phyloP scores from a whole-genome alignment of 2,797 vertebrate species.

The Hydrolagus colliei region DNA sequence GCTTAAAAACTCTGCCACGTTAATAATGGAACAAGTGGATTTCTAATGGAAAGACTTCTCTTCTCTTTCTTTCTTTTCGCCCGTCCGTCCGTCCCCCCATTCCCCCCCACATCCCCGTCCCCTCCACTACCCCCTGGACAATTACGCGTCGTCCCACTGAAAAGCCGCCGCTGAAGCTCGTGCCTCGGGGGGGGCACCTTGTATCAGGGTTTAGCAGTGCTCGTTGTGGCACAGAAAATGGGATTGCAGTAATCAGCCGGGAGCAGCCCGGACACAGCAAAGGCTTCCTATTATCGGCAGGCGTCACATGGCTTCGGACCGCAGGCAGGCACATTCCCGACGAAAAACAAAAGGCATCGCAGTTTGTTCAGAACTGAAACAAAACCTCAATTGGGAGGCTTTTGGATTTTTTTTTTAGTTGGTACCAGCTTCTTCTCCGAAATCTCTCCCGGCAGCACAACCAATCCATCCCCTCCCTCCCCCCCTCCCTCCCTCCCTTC shows the following conservation, averaged over 20 bases:
- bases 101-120: not conserved
- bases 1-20: not conserved
- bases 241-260: conserved; percentile 5
- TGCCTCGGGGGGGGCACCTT: not conserved
- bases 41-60: not conserved
- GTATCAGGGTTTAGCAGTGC: conserved; percentile 9
- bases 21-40: conserved; percentile 1
- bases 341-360: too few relatives aligned
- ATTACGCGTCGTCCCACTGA: too few relatives aligned
- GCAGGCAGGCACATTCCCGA: not conserved
- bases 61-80: too few relatives aligned
- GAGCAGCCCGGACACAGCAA: not conserved
- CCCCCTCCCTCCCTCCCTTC: too few relatives aligned
- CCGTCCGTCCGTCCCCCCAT: too few relatives aligned
- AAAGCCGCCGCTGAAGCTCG: not conserved
- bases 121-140: not conserved
- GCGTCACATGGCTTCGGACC: not conserved
- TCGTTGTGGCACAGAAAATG: not conserved
- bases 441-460: too few relatives aligned
- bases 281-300: not conserved
- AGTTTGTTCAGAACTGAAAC: too few relatives aligned
- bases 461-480: too few relatives aligned
- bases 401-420: too few relatives aligned
- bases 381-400: too few relatives aligned
- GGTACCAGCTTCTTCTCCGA: too few relatives aligned